Percentiles rank a stretch among this genome's conserved stretches.
These are phyloP conservation scores for Tortricodes alternella DNA, from an alignment of 2,888 invertebrate species.

Conservation along the genomic window DNA sequence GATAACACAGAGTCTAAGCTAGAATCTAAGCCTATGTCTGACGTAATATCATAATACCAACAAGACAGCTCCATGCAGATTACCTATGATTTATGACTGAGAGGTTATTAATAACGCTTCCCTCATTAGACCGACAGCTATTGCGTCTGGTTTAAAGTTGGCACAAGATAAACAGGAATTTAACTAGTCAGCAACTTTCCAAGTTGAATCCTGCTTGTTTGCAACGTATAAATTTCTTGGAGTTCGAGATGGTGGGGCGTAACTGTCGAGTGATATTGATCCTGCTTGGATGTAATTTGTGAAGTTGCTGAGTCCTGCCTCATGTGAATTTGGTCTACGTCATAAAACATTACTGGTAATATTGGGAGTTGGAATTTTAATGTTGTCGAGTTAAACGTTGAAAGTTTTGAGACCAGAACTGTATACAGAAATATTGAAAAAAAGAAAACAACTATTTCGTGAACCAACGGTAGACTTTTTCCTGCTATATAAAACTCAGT, in stretches of 20 bases:
- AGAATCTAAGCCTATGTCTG: neutral
- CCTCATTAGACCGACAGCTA: constrained; percentile 35
- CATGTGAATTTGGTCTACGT: no score
- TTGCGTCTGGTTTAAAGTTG: constrained; percentile 33
- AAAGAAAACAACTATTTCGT: no score
- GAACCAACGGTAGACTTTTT: no score
- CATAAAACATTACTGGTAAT: no score
- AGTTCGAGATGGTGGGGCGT: neutral
- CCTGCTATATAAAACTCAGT: no score
- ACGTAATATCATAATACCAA: neutral
- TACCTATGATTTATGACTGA: constrained; percentile 34
- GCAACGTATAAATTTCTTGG: neutral
- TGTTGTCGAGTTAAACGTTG: no score
- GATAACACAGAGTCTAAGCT: neutral
- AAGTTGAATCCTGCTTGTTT: constrained; percentile 10
- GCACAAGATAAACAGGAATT: constrained; percentile 41
- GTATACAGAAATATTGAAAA: no score
- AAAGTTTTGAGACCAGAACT: no score
- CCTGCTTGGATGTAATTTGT: constrained; percentile 11
- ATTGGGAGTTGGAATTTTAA: no score
- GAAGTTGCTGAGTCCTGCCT: neutral
- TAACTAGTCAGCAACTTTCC: constrained; percentile 19
- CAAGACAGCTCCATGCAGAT: constrained; percentile 39
- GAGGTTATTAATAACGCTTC: constrained; percentile 28
- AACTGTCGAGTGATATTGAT: constrained; percentile 9